Conservation (phyloP, 2,113 vertebrate genomes). For the Chaetodon auriga region DNA sequence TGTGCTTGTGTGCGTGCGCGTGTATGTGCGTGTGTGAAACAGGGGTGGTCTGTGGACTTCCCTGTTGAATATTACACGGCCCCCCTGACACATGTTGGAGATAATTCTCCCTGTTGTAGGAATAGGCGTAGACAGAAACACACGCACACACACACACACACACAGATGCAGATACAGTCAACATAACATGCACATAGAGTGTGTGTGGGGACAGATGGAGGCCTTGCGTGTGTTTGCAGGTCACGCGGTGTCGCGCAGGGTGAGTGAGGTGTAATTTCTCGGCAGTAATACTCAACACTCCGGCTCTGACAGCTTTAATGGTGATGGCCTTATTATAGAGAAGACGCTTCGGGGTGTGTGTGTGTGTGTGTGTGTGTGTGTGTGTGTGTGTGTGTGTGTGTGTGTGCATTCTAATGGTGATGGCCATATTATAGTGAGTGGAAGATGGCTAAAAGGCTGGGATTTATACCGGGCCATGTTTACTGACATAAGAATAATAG, state of each 20-base stretch:
- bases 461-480: constrained; percentile 61
- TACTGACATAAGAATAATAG: constrained; percentile 72
- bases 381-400: constrained; percentile 39
- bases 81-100: not conserved
- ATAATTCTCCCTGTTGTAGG: not conserved
- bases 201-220: constrained; percentile 38
- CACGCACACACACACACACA: not conserved
- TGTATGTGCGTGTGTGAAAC: constrained; percentile 42
- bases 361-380: constrained; percentile 27
- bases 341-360: constrained; percentile 57
- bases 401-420: constrained; percentile 71
- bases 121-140: not conserved
- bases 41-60: constrained; percentile 19
- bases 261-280: constrained; percentile 82
- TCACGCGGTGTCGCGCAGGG: constrained; percentile 57
- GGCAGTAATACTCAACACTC: constrained; percentile 84
- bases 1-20: too few species aligned
- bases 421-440: constrained; percentile 72
- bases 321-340: constrained; percentile 89
- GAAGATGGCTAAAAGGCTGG: constrained; percentile 66
- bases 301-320: constrained; percentile 86
- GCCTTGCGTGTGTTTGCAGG: constrained; percentile 51
- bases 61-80: constrained; percentile 53
- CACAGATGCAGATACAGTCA: constrained; percentile 31
- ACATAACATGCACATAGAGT: not conserved